Base-by-base conservation (phyloP, 1,140 invertebrate species). In the Cydia fagiglandana region DNA sequence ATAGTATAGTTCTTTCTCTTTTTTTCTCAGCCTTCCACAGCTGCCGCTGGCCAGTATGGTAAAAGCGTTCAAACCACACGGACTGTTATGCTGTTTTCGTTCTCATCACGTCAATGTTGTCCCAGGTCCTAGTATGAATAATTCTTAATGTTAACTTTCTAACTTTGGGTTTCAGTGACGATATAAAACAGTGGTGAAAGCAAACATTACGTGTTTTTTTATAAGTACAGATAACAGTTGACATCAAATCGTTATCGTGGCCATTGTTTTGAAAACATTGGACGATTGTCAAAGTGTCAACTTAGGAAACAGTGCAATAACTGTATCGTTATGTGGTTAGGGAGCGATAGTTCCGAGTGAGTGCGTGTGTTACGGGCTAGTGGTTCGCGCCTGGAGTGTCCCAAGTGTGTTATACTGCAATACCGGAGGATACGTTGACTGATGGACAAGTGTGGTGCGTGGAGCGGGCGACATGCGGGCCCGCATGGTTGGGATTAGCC, bases 1-100 rank as follows among this genome's bases (percentile, higher is more conserved):
- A 89, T 76, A 83, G 73, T 84, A 84, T 90, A 84, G 84, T 87
- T 91, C 88, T 91, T 87, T 91, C 90, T 92, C 90, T 91, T 91
- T 88, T 81, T 88, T 88, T 86, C 82, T 78, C 86, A 75, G 88
- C 88, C 86, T 80, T 83, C 83, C 85, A 89, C 87, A 86, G 85
- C 87, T 90, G 87, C 88, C 88, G 88, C 83, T 82, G 83, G 85
- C 84, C 86, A 91, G 90, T 92, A 88, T 85, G 80, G 85, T 84
- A 79, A 84, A 86, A 84, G 84, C 85, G 78, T 84, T 89, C 81
- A 77, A 78, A 77, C 75, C 77, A 80, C 81, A 81, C 78, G 79
- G 86, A 85, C 86, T 80, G 78, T 86, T 74, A 73, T 81, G 79
- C 81, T 53, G 75, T 76, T 75, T 70, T 73, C 12, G 73, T 73